Base-by-base conservation (phyloP, 2,797 vertebrate species). In the Periophthalmus magnuspinnatus region DNA sequence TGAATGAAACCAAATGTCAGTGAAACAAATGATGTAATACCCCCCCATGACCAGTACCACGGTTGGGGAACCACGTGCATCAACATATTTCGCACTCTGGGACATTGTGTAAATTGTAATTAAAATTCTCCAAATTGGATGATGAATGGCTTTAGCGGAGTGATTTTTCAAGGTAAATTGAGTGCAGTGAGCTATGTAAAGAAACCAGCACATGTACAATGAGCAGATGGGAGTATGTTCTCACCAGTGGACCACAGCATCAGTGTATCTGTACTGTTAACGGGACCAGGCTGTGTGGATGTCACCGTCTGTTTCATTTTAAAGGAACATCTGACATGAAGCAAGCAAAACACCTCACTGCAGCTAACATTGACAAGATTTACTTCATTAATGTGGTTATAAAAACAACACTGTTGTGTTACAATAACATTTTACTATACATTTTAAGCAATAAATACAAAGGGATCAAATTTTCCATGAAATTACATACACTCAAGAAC, bases 191-290 rank as follows among this genome's bases (percentile, higher is more conserved):
- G 61, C 61, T 47, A 41, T 21, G 19, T 36, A 16, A 45, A 47
- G 38, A 45, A 47, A 64, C 38, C 13, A 17, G 62, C 22, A 32
- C 62, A 47, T 47, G 34, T 21, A 41, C 60, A 41, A 21, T 38
- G 60, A 62, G 60, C 60, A 62, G 60, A 45, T 45, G n/a, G 60
- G 10, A 16, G 2, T 45, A 24, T 14, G 36, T 62, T 61, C 22
- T 38, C 3, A 16, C 13, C 56, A 3, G 7, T 61, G 57, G 10
- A 60, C 58, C 33, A 60, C 7, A 36, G 58, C 3, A 61, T 9
- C 57, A n/a, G 16, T 19, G 32, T 9, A 9, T 34, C 19, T 21
- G 3, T 38, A n/a, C 38, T 63, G 38, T 47, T n/a, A 45, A 47
- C n/a, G 2, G 11, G 19, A 63, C 41, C 62, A 48, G 41, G 17